Percentiles rank a stretch among this genome's conserved stretches.
Conservation (phyloP, 1,140 invertebrate species). For the Panulirus ornatus region DNA sequence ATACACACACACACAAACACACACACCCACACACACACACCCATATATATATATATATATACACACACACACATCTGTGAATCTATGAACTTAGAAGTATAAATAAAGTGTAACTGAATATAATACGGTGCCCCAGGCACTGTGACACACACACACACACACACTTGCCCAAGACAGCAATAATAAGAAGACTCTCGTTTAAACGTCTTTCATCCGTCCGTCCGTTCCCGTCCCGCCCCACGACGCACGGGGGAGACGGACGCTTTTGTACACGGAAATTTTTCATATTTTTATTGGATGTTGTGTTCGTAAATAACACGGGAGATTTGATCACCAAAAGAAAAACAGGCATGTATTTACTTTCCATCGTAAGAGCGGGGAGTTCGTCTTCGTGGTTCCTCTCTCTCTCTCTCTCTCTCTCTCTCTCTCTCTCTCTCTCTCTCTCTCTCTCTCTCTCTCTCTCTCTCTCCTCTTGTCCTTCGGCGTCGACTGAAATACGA, state of each 20-base stretch:
- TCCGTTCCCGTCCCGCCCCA: conserved; percentile 29
- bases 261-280: conserved; percentile 46
- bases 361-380: conserved; percentile 59
- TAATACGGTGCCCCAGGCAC: no score
- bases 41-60: no score
- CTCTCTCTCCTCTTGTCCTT: no score
- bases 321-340: conserved; percentile 61
- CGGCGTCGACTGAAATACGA: no score
- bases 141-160: conserved; percentile 15
- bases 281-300: conserved; percentile 67
- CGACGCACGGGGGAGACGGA: conserved; percentile 16
- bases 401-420: no score
- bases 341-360: conserved; percentile 67
- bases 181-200: conserved; percentile 40
- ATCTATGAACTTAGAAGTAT: no score
- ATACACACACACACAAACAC: no score
- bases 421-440: no score
- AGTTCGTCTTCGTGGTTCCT: no score
- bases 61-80: no score
- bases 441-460: background rate
- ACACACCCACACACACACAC: no score
- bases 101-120: no score
- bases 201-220: conserved; percentile 7
- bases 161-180: conserved; percentile 23
- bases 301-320: conserved; percentile 67